Evolutionary conservation across 2,888 invertebrate genomes (phyloP).

Genomic region (Drosophila kambysellisi): DNA sequence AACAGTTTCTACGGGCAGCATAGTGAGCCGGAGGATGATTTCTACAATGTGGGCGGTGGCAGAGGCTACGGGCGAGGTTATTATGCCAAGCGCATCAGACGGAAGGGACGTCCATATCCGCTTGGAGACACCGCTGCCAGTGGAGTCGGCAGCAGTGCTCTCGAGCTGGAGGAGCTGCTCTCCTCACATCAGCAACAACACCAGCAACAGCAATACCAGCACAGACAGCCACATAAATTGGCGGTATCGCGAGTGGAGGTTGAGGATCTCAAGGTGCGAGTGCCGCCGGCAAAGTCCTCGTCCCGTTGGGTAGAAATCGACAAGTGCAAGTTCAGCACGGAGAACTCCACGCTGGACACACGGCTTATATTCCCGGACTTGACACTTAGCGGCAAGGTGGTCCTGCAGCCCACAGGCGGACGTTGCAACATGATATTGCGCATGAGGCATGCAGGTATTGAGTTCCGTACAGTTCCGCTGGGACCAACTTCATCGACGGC

Average conservation of each 20-base stretch:
- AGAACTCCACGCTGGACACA: constrained; percentile 91
- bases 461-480: constrained; percentile 90
- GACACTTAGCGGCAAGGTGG: constrained; percentile 91
- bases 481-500: constrained; percentile 57
- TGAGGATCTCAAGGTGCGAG: constrained; percentile 86
- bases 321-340: constrained; percentile 91
- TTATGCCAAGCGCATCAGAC: constrained; percentile 72
- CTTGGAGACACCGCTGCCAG: constrained; percentile 30
- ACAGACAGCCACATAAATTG: constrained; percentile 76
- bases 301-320: constrained; percentile 89
- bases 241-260: constrained; percentile 79
- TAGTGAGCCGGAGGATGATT: constrained; percentile 71
- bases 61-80: constrained; percentile 61
- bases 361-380: constrained; percentile 92
- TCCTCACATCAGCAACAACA: constrained; percentile 55
- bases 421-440: constrained; percentile 92
- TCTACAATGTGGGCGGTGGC: constrained; percentile 62
- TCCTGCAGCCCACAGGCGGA: constrained; percentile 86
- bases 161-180: constrained; percentile 68
- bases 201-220: constrained; percentile 40
- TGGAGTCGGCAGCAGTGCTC: constrained; percentile 44
- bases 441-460: constrained; percentile 91
- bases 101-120: constrained; percentile 55
- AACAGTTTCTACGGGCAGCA: constrained; percentile 82
- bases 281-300: constrained; percentile 88